Percentiles rank a stretch among this genome's conserved stretches.
Evolutionary conservation across 2,888 invertebrate genomes (phyloP).

Genomic region (Julus scanicus): DNA sequence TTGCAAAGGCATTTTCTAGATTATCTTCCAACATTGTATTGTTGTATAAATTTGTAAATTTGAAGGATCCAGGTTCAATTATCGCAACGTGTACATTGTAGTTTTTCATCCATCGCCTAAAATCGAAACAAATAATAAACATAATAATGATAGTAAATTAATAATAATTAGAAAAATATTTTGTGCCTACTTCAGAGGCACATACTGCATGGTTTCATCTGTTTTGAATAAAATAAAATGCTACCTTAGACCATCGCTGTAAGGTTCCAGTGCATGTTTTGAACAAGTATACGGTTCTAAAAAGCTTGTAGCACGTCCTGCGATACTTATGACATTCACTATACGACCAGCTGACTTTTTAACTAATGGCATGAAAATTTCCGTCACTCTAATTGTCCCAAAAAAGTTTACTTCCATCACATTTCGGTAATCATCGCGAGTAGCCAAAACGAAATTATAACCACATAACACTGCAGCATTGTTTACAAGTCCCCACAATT

Average conservation of each 20-base stretch:
- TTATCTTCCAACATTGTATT: background rate
- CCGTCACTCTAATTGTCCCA: constrained; percentile 39
- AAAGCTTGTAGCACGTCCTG: background rate
- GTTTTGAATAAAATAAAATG: too few species aligned
- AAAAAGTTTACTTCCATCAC: constrained; percentile 53
- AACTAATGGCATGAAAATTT: constrained; percentile 30
- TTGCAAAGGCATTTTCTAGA: background rate
- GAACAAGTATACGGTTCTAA: constrained; percentile 48
- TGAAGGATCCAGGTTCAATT: constrained; percentile 41
- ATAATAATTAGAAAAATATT: too few species aligned
- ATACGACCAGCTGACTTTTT: constrained; percentile 49
- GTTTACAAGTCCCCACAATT: constrained; percentile 48
- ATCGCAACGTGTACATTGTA: constrained; percentile 27
- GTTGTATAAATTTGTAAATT: background rate
- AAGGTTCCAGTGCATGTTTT: constrained; percentile 48
- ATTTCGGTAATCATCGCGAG: constrained; percentile 20
- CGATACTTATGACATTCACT: constrained; percentile 48
- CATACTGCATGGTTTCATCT: too few species aligned
- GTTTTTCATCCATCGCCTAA: background rate
- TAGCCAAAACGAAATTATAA: background rate
- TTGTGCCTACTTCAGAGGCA: too few species aligned
- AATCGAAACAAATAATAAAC: background rate
- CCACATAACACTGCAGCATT: constrained; percentile 38
- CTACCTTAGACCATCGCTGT: constrained; percentile 41
- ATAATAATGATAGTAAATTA: too few species aligned